phyloP scores from a whole-genome alignment of 2,888 invertebrate genomes.

The Luperina testacea region DNA sequence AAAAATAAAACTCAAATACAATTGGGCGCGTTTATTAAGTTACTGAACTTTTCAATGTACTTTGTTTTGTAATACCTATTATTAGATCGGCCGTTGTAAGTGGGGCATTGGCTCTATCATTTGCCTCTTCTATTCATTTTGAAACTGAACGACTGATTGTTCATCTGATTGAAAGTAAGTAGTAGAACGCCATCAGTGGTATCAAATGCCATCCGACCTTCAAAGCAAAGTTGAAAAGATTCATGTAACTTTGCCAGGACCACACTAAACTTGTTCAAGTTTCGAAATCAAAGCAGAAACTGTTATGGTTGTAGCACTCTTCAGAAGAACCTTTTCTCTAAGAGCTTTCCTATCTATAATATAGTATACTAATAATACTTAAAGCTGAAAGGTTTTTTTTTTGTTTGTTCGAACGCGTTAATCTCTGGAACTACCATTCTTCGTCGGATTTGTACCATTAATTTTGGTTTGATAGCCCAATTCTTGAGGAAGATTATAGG shows the following conservation, averaged over 20 bases:
- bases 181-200: no score
- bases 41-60: constrained; percentile 70
- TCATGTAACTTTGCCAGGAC: not conserved
- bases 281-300: not conserved
- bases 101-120: not conserved
- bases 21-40: constrained; percentile 76
- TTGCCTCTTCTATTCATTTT: not conserved
- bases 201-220: not conserved
- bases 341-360: no score
- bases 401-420: not conserved
- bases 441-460: not conserved
- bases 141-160: not conserved
- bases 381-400: not conserved
- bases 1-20: constrained; percentile 79
- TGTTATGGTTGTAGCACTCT: not conserved
- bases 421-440: not conserved
- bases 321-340: not conserved
- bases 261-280: not conserved
- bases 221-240: not conserved
- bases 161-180: not conserved
- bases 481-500: not conserved
- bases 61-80: constrained; percentile 69
- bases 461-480: no score
- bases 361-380: not conserved
- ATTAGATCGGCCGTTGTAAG: constrained; percentile 32